These are phyloP conservation scores for Polyodon spathula DNA, from an alignment of 2,113 vertebrate genomes.

Conservation along the genomic window DNA sequence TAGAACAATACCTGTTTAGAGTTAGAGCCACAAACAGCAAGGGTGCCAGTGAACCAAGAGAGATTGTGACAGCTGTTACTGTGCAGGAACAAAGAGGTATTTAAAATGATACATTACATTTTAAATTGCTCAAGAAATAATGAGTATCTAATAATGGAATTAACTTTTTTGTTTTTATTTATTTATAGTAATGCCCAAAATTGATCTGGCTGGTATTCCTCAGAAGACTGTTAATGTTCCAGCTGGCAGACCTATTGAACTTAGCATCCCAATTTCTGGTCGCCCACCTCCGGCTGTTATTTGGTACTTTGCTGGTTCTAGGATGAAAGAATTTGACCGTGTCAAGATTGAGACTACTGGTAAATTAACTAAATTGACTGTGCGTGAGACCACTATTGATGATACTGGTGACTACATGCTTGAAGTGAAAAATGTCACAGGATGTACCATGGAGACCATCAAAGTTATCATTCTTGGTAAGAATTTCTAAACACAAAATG, in stretches of 20 bases:
- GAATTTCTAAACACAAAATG: constrained; percentile 26
- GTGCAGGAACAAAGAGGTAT: constrained; percentile 89
- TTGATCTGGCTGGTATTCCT: constrained; percentile 81
- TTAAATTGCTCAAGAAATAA: constrained; percentile 6
- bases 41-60: constrained; percentile 81
- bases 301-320: constrained; percentile 82
- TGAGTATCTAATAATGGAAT: neutral
- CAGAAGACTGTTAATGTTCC: constrained; percentile 82
- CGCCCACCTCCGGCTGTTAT: constrained; percentile 79
- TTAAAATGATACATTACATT: constrained; percentile 18
- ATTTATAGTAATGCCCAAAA: constrained; percentile 74
- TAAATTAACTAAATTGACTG: constrained; percentile 73
- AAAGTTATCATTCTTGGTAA: constrained; percentile 90
- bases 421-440: constrained; percentile 83
- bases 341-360: constrained; percentile 72
- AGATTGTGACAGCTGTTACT: constrained; percentile 78
- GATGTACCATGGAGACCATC: constrained; percentile 70
- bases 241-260: constrained; percentile 81
- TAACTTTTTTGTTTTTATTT: constrained; percentile 12
- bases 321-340: constrained; percentile 76
- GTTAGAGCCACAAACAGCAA: constrained; percentile 86
- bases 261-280: constrained; percentile 78
- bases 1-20: constrained; percentile 88
- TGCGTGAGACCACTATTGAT: constrained; percentile 82
- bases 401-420: constrained; percentile 83